Conservation (phyloP, 1,140 invertebrate genomes). For the Dreissena rostriformis region DNA sequence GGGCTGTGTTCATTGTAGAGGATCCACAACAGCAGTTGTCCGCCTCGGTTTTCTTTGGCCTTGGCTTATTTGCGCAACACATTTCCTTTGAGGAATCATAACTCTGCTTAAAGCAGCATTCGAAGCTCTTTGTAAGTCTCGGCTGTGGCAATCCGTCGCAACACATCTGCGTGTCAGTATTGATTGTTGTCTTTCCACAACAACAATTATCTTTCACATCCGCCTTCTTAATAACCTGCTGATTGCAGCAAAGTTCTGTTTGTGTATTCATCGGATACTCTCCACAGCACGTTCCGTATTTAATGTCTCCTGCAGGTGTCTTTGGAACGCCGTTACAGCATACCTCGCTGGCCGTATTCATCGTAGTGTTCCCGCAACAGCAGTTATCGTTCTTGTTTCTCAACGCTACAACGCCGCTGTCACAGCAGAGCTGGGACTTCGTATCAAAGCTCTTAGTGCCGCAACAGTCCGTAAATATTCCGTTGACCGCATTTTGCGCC, state of each 20-base stretch:
- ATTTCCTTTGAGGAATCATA: conserved; percentile 28
- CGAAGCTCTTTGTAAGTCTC: neutral
- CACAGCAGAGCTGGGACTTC: conserved; percentile 23
- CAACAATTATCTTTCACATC: conserved; percentile 35
- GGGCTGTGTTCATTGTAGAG: conserved; percentile 37
- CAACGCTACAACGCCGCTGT: neutral
- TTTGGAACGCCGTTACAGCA: conserved; percentile 39
- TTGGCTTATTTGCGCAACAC: conserved; percentile 4
- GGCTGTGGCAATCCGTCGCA: conserved; percentile 23
- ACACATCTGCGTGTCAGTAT: conserved; percentile 27
- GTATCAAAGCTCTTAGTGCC: conserved; percentile 27
- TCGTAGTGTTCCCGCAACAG: conserved; percentile 43
- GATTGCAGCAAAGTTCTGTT: conserved; percentile 36
- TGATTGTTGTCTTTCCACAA: conserved; percentile 32
- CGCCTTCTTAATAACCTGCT: neutral
- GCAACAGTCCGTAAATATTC: conserved; percentile 32
- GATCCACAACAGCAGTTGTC: conserved; percentile 52
- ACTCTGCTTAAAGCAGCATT: conserved; percentile 30
- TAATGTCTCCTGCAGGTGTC: conserved; percentile 19
- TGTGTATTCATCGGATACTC: conserved; percentile 28
- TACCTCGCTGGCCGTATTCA: conserved; percentile 25
- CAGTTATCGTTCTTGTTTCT: conserved; percentile 28
- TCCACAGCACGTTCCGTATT: conserved; percentile 38
- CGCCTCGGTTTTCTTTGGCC: conserved; percentile 19
- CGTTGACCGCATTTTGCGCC: conserved; percentile 4